Conservation (phyloP, 1,140 invertebrate genomes). For the Eulimnadia texana region DNA sequence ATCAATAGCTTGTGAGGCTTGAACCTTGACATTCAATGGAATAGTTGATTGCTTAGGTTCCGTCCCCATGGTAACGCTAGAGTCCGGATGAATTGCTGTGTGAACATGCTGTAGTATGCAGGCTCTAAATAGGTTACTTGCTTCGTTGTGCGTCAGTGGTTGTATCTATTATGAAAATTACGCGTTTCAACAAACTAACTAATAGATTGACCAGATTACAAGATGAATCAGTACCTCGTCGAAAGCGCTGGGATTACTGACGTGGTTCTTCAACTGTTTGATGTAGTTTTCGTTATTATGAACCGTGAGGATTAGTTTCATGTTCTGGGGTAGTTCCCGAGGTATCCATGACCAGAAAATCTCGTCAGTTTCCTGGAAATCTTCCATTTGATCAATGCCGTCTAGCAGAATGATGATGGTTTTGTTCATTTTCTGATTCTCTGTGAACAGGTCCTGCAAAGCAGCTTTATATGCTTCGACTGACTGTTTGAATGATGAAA, state of each 20-base stretch:
- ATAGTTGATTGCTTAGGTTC: slow-evolving; percentile 39
- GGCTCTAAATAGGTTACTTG: slow-evolving; percentile 40
- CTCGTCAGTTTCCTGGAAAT: slow-evolving; percentile 17
- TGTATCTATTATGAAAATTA: not conserved
- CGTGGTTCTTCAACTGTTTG: not conserved
- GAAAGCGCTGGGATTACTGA: not conserved
- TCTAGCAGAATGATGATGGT: slow-evolving; percentile 11
- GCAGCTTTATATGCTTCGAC: slow-evolving; percentile 17
- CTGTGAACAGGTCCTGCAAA: slow-evolving; percentile 12
- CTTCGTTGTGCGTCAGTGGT: slow-evolving; percentile 30
- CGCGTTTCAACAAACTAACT: too few species aligned
- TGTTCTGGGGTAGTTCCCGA: slow-evolving; percentile 43
- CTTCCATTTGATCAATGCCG: slow-evolving; percentile 14
- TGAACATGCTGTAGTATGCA: slow-evolving; percentile 28
- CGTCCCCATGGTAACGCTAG: not conserved
- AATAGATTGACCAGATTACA: too few species aligned
- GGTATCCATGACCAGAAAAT: slow-evolving; percentile 43
- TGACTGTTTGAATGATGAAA: not conserved
- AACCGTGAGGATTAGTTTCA: slow-evolving; percentile 55
- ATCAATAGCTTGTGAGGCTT: not conserved
- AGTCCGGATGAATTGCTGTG: not conserved
- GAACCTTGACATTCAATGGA: slow-evolving; percentile 49
- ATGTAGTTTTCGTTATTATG: slow-evolving; percentile 17
- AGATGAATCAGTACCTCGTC: not conserved
- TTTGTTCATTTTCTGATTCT: not conserved